Conservation (phyloP, 2,113 vertebrate species). For the Poicephalus meyeri region DNA sequence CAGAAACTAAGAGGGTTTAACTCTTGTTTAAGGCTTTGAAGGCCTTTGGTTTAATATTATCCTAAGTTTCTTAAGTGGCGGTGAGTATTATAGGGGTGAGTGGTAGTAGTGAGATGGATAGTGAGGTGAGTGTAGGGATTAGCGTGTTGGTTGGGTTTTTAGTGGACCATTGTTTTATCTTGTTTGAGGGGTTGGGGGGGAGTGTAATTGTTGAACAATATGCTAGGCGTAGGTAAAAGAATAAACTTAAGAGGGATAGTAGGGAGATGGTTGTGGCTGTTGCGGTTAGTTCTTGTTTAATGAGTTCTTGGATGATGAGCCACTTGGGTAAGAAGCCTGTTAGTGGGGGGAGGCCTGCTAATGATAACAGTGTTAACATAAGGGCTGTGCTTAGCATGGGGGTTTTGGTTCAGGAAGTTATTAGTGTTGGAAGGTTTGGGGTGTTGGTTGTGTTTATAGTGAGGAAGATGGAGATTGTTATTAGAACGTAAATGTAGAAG, state of each 20-base stretch:
- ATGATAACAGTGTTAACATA: rapidly evolving
- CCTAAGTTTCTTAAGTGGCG: not conserved
- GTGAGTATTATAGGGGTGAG: rapidly evolving
- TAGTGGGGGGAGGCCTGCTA: rapidly evolving
- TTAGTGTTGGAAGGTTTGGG: rapidly evolving
- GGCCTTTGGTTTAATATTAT: not conserved
- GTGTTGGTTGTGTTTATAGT: rapidly evolving
- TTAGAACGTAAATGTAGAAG: rapidly evolving
- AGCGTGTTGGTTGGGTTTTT: rapidly evolving
- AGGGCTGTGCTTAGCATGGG: rapidly evolving
- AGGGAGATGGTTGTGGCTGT: rapidly evolving
- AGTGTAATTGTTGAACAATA: not conserved
- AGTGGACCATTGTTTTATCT: rapidly evolving
- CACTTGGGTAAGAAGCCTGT: rapidly evolving
- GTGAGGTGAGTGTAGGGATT: rapidly evolving
- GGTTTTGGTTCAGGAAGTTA: rapidly evolving
- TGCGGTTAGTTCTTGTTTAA: rapidly evolving
- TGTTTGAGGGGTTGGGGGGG: rapidly evolving
- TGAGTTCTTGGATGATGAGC: rapidly evolving
- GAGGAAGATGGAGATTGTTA: rapidly evolving
- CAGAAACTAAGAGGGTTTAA: not conserved
- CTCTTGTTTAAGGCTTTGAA: not conserved
- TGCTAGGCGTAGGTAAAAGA: not conserved
- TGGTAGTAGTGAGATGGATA: rapidly evolving
- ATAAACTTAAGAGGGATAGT: rapidly evolving